Percentiles rank a stretch among this genome's conserved stretches.
Conservation (phyloP, 2,888 invertebrate species). For the Penaeus monodon region DNA sequence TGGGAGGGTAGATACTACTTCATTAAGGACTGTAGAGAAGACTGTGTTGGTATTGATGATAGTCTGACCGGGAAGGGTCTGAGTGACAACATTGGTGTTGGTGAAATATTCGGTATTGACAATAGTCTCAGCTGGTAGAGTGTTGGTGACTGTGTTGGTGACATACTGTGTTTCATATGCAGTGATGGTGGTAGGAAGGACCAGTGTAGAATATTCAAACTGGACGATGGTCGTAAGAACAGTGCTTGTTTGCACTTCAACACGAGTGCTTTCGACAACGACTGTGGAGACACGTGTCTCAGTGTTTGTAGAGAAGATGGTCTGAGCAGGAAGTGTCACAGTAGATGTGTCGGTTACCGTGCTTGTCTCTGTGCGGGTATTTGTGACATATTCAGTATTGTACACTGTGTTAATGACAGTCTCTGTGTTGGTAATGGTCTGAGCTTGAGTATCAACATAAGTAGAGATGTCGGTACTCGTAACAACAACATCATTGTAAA, state of each 20-base stretch:
- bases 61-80: conserved; percentile 56
- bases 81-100: conserved; percentile 39
- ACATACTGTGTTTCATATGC: conserved; percentile 36
- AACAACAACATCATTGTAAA: conserved; percentile 49
- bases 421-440: conserved; percentile 51
- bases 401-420: conserved; percentile 55
- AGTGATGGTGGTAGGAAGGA: conserved; percentile 44
- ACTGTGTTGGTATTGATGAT: conserved; percentile 49
- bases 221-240: conserved; percentile 47
- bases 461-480: conserved; percentile 56
- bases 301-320: conserved; percentile 57
- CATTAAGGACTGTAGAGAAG: conserved; percentile 50
- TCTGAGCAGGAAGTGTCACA: conserved; percentile 47
- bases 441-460: conserved; percentile 26
- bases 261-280: conserved; percentile 43
- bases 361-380: conserved; percentile 49
- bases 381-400: conserved; percentile 58
- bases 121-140: conserved; percentile 52
- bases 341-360: conserved; percentile 45
- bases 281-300: conserved; percentile 50
- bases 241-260: conserved; percentile 43
- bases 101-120: conserved; percentile 45
- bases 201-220: conserved; percentile 41
- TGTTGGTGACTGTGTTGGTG: conserved; percentile 41
- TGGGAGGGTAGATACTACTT: conserved; percentile 52